phyloP scores from a whole-genome alignment of 2,888 invertebrate species.

The Petrolisthes cinctipes region DNA sequence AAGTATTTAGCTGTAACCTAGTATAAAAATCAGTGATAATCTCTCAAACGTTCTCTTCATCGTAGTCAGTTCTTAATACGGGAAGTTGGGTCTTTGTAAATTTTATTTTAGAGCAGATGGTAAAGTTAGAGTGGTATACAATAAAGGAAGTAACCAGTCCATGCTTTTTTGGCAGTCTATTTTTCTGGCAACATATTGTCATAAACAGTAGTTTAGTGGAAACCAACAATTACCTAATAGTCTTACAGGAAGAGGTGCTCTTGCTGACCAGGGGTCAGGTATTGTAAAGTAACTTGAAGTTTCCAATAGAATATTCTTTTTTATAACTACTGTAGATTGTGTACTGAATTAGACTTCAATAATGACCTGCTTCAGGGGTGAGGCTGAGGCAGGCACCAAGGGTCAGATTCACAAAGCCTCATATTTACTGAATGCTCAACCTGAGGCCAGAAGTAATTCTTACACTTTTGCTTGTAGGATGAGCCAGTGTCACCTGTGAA shows the following conservation, averaged over 20 bases:
- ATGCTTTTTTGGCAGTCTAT: constrained; percentile 61
- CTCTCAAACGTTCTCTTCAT: too few species aligned
- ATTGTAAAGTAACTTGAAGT: constrained; percentile 12
- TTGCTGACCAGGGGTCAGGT: constrained; percentile 41
- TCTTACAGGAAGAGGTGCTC: constrained; percentile 44
- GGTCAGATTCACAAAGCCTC: neutral
- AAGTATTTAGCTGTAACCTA: neutral
- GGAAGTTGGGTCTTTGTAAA: constrained; percentile 13
- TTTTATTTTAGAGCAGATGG: constrained; percentile 37
- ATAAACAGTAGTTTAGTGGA: constrained; percentile 53
- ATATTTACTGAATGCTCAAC: too few species aligned
- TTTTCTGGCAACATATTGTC: constrained; percentile 60
- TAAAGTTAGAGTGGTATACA: constrained; percentile 45
- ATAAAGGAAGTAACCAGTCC: constrained; percentile 55
- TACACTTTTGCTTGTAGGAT: constrained; percentile 35
- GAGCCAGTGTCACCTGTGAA: too few species aligned
- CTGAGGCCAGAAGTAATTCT: constrained; percentile 51
- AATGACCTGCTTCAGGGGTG: constrained; percentile 45
- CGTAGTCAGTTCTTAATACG: neutral
- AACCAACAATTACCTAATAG: constrained; percentile 36
- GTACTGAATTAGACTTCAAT: constrained; percentile 24
- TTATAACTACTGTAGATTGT: constrained; percentile 35
- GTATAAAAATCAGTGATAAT: neutral
- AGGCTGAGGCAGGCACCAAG: constrained; percentile 35
- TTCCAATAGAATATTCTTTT: constrained; percentile 30